Evolutionary conservation across 2,797 vertebrate genomes (phyloP), one percentile per base, ranked within the genome.

Genomic region (Ibycter americanus): DNA sequence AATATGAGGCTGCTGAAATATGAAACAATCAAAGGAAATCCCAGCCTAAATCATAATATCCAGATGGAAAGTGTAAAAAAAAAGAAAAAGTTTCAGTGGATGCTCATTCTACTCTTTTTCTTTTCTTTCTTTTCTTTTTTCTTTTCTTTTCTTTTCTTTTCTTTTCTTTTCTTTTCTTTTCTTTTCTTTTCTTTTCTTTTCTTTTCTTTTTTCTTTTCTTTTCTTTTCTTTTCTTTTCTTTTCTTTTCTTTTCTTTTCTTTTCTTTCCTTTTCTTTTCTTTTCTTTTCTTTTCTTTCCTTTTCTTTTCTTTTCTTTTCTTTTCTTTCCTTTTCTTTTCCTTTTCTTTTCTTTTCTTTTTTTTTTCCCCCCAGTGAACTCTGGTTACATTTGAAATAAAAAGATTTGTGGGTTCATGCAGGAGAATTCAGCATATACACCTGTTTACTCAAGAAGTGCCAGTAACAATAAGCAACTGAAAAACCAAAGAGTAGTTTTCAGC

Each of bases 1-100:
- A 96, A 89, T 91, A 94, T 66, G 94, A 77, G 47, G 67, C 91
- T 91, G 87, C 83, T 95, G 89, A 97, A 97, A 93, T 80, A 83
- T 70, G 46, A 96, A 98, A 99, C 98, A 99, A 99, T 99, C 93
- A 98, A 97, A 98, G 99, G 99, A 99, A 99, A 98, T 98, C 98
- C 97, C 97, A 85, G 95, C 91, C 94, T 96, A 96, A 92, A 95
- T 96, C 96, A 94, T 95, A 93, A 95, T 94, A 96, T 93, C 74
- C 83, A 97, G 74, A 87, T 93, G 95, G 96, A 94, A 94, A 93
- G 77, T 91, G 27, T 76, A 49, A 59, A 55, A 74, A 36, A 36
- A 82, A 72, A 44, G 1, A 51, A 81, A 44, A 88, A 46, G 9
- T 76, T 94, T 89, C 54, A 47, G 49, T 36, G 77, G 36, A 87